These are phyloP conservation scores for Stegodyphus mimosarum DNA, from an alignment of 1,140 invertebrate genomes.

Conservation along the genomic window DNA sequence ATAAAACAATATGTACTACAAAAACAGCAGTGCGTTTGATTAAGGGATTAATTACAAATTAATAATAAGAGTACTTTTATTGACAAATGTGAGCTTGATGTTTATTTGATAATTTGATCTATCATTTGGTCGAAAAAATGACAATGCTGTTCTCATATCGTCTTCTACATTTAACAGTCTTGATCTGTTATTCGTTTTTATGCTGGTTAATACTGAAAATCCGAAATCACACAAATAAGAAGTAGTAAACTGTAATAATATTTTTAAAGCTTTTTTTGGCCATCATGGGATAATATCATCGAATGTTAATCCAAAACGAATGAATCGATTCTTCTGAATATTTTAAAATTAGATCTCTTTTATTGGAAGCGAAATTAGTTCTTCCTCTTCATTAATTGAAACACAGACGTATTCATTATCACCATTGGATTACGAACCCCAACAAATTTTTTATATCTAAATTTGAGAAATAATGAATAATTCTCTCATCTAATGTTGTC, in stretches of 20 bases:
- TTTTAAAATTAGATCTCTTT: slow-evolving; percentile 13
- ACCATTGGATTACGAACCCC: background rate
- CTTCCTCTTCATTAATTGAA: slow-evolving; percentile 8
- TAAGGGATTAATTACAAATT: slow-evolving; percentile 8
- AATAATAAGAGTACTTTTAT: slow-evolving; percentile 14
- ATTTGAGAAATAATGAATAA: slow-evolving; percentile 21
- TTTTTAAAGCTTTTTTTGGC: slow-evolving; percentile 6
- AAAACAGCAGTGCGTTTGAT: slow-evolving; percentile 3
- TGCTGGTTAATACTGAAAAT: slow-evolving; percentile 19
- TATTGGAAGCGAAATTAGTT: slow-evolving; percentile 6
- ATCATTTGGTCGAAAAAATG: slow-evolving; percentile 16
- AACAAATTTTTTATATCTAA: slow-evolving; percentile 22
- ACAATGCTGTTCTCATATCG: slow-evolving; percentile 3
- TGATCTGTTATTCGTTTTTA: background rate
- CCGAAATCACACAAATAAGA: background rate
- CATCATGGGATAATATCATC: slow-evolving; percentile 2
- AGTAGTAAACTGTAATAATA: slow-evolving; percentile 1
- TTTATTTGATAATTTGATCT: slow-evolving; percentile 14
- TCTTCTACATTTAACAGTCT: slow-evolving; percentile 12
- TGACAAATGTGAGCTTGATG: slow-evolving; percentile 17
- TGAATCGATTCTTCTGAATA: slow-evolving; percentile 8
- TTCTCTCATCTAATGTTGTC: slow-evolving; percentile 14
- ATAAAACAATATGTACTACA: background rate
- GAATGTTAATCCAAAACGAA: slow-evolving; percentile 14
- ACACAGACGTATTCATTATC: slow-evolving; percentile 1